Conservation (phyloP, 2,888 invertebrate species). For the Microctonus aethiopoides region DNA sequence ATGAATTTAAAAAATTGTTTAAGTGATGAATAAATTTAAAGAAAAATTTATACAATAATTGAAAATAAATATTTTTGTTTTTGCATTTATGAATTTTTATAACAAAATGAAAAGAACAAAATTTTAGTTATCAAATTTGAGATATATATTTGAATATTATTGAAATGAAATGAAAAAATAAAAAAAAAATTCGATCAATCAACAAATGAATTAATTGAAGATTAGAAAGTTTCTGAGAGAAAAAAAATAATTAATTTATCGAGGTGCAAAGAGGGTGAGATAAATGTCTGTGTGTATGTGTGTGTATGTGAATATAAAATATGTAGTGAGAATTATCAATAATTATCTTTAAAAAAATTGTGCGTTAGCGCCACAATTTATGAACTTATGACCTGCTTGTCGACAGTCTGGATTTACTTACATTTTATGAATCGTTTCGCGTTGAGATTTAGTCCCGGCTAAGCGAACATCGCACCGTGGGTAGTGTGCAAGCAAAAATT, state of each 20-base stretch:
- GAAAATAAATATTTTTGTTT: too few species aligned
- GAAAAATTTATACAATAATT: too few species aligned
- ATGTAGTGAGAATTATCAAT: slow-evolving; percentile 37
- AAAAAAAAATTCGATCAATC: slow-evolving; percentile 1
- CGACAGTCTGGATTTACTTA: slow-evolving; percentile 19
- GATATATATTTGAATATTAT: too few species aligned
- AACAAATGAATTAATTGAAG: slow-evolving; percentile 13
- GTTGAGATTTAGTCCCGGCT: slow-evolving; percentile 20
- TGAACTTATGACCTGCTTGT: slow-evolving; percentile 55
- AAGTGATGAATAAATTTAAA: too few species aligned
- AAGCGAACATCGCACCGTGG: background rate
- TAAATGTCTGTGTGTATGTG: slow-evolving; percentile 13
- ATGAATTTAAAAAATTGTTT: slow-evolving; percentile 12
- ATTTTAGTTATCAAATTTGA: too few species aligned
- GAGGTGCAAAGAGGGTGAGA: slow-evolving; percentile 23
- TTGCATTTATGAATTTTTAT: too few species aligned
- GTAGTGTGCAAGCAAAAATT: background rate
- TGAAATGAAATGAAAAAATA: too few species aligned
- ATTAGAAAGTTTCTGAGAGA: slow-evolving; percentile 20
- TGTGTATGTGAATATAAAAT: slow-evolving; percentile 17
- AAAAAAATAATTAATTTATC: slow-evolving; percentile 40
- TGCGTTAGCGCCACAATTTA: slow-evolving; percentile 53
- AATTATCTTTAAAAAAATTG: slow-evolving; percentile 46
- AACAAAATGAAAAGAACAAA: too few species aligned
- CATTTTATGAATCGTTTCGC: slow-evolving; percentile 18